Percentiles rank a stretch among this genome's conserved stretches.
phyloP scores from a whole-genome alignment of 2,113 vertebrate genomes.

The Nycticryphes semicollaris region DNA sequence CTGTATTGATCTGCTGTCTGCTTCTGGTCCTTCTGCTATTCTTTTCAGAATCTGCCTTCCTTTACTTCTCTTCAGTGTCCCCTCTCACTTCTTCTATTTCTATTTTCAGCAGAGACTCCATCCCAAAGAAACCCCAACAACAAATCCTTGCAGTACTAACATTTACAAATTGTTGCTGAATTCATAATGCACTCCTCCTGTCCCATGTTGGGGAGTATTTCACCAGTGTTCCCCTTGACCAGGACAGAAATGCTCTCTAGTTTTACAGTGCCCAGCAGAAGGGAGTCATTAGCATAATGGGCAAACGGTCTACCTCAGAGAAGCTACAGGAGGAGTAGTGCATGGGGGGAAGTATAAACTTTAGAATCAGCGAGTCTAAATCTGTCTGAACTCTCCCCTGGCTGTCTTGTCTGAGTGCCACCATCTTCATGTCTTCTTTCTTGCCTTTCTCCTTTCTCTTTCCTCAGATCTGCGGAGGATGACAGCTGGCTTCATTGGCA shows the following conservation, averaged over 20 bases:
- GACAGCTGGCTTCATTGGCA: slow-evolving; percentile 92
- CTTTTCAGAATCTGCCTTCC: background rate
- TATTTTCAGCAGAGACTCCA: background rate
- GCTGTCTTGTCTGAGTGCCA: background rate
- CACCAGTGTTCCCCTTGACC: background rate
- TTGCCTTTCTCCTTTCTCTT: background rate
- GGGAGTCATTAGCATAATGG: background rate
- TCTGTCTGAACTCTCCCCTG: background rate
- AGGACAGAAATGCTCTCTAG: background rate
- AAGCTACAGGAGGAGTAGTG: background rate
- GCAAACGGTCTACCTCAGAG: background rate
- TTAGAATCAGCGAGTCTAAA: background rate
- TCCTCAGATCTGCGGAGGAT: slow-evolving; percentile 87
- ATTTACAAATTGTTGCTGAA: background rate
- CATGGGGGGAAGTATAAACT: background rate
- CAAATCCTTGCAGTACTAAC: background rate
- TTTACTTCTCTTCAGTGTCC: background rate
- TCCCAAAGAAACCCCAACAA: background rate
- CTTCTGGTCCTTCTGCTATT: background rate
- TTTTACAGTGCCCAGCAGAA: background rate
- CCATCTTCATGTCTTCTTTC: background rate
- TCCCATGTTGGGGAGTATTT: background rate
- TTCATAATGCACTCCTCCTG: background rate
- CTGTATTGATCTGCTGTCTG: background rate
- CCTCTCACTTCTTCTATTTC: background rate